Evolutionary conservation across 2,888 invertebrate genomes (phyloP), one percentile per base, ranked within the genome.

Genomic region (Lepidonotus clava): DNA sequence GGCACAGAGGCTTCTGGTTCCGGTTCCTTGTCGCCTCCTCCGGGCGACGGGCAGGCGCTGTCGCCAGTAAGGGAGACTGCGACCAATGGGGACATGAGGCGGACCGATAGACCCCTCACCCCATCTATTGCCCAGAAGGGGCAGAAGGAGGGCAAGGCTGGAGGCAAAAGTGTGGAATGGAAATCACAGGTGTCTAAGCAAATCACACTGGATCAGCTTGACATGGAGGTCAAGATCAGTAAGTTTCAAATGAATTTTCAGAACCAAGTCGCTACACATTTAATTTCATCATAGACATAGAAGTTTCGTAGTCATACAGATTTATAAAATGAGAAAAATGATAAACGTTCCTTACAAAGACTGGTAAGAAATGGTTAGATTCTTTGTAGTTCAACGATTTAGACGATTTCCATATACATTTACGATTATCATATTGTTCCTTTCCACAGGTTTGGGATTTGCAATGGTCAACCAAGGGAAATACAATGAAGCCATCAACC

Each of bases 211-310:
- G 80, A 80, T 28, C 80, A 80, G 80, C 80, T 80, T 1, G 80
- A 80, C 46, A 80, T 80, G 80, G 80, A 80, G 46, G 80, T 80
- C 46, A 80, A 80, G 46, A 80, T 80, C 24, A 80, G 80, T 80
- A 41, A 18, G 80, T 46, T 1, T 8, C n/a, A 67, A 34, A 34
- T 8, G 6, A 32, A 71, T 71, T 38, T 61, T 28, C 24, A 24
- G 28, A 5, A 8, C 46, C 46, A 46, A n/a, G n/a, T n/a, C n/a
- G n/a, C n/a, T n/a, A n/a, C n/a, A n/a, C n/a, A n/a, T n/a, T n/a
- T n/a, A n/a, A n/a, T n/a, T n/a, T n/a, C n/a, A n/a, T n/a, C n/a
- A n/a, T n/a, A n/a, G n/a, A n/a, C n/a, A n/a, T n/a, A n/a, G n/a
- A n/a, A n/a, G n/a, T n/a, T n/a, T n/a, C n/a, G n/a, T n/a, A n/a